Base-by-base conservation (phyloP, 2,113 vertebrate genomes). In the Carlito syrichta region DNA sequence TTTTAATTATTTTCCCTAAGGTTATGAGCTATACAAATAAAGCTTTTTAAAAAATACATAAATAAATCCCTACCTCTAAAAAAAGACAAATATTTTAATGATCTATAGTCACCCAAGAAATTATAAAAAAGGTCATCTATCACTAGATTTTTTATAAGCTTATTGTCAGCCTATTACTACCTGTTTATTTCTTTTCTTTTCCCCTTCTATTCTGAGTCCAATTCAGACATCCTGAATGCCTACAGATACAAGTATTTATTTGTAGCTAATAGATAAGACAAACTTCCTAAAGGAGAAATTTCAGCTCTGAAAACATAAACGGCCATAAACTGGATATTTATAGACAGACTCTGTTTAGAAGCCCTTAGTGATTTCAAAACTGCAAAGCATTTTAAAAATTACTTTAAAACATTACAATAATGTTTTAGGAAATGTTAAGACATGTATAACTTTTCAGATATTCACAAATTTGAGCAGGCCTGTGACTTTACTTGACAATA, bases 1-100 rank as follows among this genome's bases (percentile, higher is more conserved):
- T 79, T 81, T 68, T 94, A 83, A 74, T 58, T 84, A 32, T 89
- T 93, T 96, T 86, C 27, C 60, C n/a, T 27, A 73, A 92, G n/a
- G 27, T 62, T 91, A 87, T 77, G 27, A 89, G 40, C 27, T 82
- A 78, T 23, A 82, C 62, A 81, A 69, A 76, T 27, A 85, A 58
- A n/a, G 27, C 13, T 95, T 90, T 77, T 77, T 81, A 79, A 52
- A 30, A 86, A 91, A 82, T 76, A 85, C 12, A 52, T 52, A 93
- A 60, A 71, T 78, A 91, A 92, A 84, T 27, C 32, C 22, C 60
- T 68, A 82, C 20, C 76, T 94, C 78, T 81, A 68, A 87, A 73
- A 48, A 66, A 27, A 89, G 2, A 93, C 14, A 50, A 52, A 85
- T 20, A 83, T 93, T 85, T 91, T 83, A 82, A 84, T 78, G 74